These are phyloP conservation scores for Actenoides hombroni DNA, from an alignment of 2,113 vertebrate genomes.

Conservation along the genomic window DNA sequence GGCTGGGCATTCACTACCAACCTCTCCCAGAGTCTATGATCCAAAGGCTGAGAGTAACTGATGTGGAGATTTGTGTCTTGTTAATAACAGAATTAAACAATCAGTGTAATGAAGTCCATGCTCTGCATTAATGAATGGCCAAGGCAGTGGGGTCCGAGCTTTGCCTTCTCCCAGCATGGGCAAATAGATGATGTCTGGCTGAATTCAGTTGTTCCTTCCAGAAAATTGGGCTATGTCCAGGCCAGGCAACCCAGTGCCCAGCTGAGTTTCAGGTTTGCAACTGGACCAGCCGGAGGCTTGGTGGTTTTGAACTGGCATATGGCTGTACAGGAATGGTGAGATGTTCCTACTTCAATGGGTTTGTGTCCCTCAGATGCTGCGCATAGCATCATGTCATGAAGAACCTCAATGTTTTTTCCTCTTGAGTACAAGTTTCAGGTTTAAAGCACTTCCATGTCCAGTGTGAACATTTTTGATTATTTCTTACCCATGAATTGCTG, in stretches of 20 bases:
- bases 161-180: neutral
- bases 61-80: slow-evolving; percentile 36
- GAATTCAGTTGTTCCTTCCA: neutral
- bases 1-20: neutral
- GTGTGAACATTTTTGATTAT: neutral
- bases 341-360: neutral
- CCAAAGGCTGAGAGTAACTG: neutral
- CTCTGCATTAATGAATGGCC: neutral
- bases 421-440: neutral
- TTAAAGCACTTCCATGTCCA: neutral
- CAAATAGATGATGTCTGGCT: neutral
- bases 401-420: neutral
- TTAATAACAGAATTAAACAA: slow-evolving; percentile 55
- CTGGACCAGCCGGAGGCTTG: neutral
- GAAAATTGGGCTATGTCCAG: neutral
- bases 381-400: neutral
- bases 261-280: neutral
- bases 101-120: slow-evolving; percentile 53
- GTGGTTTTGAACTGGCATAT: fast-evolving
- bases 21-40: slow-evolving; percentile 22
- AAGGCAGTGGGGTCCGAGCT: neutral
- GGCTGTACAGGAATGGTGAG: too few relatives aligned
- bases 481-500: neutral
- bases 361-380: neutral
- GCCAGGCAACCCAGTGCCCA: neutral